Percentiles rank a stretch among this genome's conserved stretches.
phyloP scores from a whole-genome alignment of 2,888 invertebrate species.

The Philhelius pedissequus region DNA sequence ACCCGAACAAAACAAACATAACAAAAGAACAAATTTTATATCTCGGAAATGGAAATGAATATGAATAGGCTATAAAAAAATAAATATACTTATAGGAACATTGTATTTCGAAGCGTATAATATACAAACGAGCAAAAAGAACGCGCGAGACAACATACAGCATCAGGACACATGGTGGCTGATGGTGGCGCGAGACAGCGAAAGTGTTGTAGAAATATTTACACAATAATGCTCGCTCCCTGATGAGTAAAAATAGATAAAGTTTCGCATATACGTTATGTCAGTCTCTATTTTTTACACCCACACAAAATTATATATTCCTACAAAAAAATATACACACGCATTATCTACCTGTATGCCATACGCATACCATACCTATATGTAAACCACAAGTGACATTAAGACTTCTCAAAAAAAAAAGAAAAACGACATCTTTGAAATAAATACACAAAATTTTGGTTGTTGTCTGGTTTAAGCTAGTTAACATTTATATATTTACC shows the following conservation, averaged over 20 bases:
- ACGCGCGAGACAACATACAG: background rate
- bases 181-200: too few species aligned
- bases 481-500: background rate
- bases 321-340: background rate
- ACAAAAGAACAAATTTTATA: background rate
- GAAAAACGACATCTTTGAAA: background rate
- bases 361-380: too few species aligned
- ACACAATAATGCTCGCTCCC: slow-evolving; percentile 20
- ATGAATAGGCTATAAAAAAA: slow-evolving; percentile 5
- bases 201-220: slow-evolving; percentile 13
- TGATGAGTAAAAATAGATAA: slow-evolving; percentile 21
- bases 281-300: background rate
- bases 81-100: background rate
- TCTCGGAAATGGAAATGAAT: slow-evolving; percentile 20
- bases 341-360: background rate
- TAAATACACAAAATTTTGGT: background rate
- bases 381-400: slow-evolving; percentile 18
- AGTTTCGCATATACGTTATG: slow-evolving; percentile 3
- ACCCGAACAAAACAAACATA: background rate
- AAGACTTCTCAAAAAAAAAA: slow-evolving; percentile 2
- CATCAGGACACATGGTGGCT: too few species aligned
- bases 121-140: background rate
- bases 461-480: background rate
- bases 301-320: slow-evolving; percentile 11
- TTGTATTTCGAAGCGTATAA: background rate